phyloP scores from a whole-genome alignment of 2,113 vertebrate genomes.

The Pomatorhinus ruficollis region DNA sequence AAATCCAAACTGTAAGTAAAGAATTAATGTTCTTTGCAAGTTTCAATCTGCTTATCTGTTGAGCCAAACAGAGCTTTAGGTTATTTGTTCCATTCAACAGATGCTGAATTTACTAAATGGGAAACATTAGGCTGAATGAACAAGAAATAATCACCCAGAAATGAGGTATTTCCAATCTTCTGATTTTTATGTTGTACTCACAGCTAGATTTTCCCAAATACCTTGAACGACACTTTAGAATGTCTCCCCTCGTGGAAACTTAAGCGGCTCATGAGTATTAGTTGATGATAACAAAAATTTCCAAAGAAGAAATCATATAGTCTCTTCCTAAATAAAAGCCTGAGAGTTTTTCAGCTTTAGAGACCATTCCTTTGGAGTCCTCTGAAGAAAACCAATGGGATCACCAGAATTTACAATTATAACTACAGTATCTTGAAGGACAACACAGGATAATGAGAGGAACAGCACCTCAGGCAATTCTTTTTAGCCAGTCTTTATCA shows the following conservation, averaged over 20 bases:
- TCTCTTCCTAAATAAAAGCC: not conserved
- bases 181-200: not conserved
- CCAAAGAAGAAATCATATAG: not conserved
- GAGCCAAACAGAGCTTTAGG: not conserved
- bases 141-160: not conserved
- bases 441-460: not conserved
- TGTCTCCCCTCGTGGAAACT: accelerated
- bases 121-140: not conserved
- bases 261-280: not conserved
- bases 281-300: not conserved
- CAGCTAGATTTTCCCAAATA: not conserved
- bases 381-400: not conserved
- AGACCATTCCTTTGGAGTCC: not conserved
- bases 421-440: not conserved
- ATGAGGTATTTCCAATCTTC: not conserved
- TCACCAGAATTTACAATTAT: not conserved
- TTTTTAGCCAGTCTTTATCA: slow-evolving; percentile 13
- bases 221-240: not conserved
- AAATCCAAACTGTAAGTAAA: slow-evolving; percentile 2
- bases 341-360: not conserved
- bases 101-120: not conserved
- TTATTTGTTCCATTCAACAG: not conserved
- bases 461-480: not conserved
- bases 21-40: not conserved
- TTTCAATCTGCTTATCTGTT: not conserved